Conservation (phyloP, 2,113 vertebrate species). For the Peromyscus californicus region DNA sequence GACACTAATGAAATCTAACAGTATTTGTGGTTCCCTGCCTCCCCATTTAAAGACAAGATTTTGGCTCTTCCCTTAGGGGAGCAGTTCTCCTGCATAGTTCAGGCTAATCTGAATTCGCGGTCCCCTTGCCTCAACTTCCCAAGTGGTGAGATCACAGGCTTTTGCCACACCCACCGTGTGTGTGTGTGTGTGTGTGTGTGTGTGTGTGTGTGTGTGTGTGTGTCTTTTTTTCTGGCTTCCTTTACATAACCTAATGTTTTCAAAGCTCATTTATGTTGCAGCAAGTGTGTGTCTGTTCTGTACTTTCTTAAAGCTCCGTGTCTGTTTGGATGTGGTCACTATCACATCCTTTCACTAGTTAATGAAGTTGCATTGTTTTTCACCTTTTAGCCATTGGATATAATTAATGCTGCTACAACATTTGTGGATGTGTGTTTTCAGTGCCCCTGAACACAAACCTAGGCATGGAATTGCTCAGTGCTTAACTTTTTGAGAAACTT, state of each 20-base stretch:
- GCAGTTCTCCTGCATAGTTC: not conserved
- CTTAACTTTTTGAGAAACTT: conserved; percentile 52
- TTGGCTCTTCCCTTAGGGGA: not conserved
- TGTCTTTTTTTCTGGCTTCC: not conserved
- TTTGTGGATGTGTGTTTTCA: conserved; percentile 5
- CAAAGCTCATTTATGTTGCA: not conserved
- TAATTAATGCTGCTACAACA: not conserved
- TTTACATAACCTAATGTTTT: not conserved
- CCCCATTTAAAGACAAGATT: not conserved
- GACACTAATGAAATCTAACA: not conserved
- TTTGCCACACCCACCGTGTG: not conserved
- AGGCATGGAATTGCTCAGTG: not conserved
- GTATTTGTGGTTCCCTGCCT: not conserved
- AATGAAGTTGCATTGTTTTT: not conserved
- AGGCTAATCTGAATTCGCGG: not conserved
- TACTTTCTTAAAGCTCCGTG: not conserved
- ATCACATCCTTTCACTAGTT: not conserved
- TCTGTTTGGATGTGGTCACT: not conserved
- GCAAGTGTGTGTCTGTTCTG: not conserved
- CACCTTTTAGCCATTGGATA: not conserved
- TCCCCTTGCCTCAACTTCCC: not conserved
- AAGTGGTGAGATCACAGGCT: not conserved
- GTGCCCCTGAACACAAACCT: not conserved
- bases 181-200: not conserved
- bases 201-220: not conserved